Evolutionary conservation across 2,888 invertebrate species (phyloP), one percentile per base, ranked within the genome.

Genomic region (Pycnomerus fuliginosus): DNA sequence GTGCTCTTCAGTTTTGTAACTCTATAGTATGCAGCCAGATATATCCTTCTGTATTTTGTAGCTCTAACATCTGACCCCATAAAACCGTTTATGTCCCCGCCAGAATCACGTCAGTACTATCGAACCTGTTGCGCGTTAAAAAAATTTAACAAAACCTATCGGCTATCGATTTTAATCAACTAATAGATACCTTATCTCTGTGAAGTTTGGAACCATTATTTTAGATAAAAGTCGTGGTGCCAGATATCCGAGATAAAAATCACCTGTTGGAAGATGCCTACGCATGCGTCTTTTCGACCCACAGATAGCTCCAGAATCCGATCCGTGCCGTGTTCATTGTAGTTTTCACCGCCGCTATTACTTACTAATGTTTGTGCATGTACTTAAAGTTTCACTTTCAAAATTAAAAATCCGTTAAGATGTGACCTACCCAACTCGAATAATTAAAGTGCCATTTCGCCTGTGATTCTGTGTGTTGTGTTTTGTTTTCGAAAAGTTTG

Each of bases 251-350:
- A 25, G 39, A 39, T 48, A 48, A 49, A 58, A 55, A 57, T 58
- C 58, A 60, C 57, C 60, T 60, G 60, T 58, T 47, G 55, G 27
- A 29, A 56, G 52, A 52, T 51, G 44, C 41, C 40, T 30, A 34
- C 52, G 43, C 55, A 54, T 51, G 58, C 60, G 57, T 51, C 47
- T 4, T 29, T n/a, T n/a, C n/a, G n/a, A 2, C n/a, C 2, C 13
- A 3, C 23, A 39, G 24, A 30, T 35, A 22, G 10, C 12, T 34
- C 16, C 36, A 44, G 35, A 39, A 39, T 44, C 38, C 39, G 39
- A 39, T 44, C 39, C 24, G 39, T 35, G 35, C 28, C 34, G 39
- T 17, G 11, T 33, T 22, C 15, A 33, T 33, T 24, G 33, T 41
- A 20, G 29, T 23, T 32, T 40, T 25, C 25, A 10, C 4, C 16